These are phyloP conservation scores for Epirrhoe tristata DNA, from an alignment of 2,888 invertebrate species.

Conservation along the genomic window DNA sequence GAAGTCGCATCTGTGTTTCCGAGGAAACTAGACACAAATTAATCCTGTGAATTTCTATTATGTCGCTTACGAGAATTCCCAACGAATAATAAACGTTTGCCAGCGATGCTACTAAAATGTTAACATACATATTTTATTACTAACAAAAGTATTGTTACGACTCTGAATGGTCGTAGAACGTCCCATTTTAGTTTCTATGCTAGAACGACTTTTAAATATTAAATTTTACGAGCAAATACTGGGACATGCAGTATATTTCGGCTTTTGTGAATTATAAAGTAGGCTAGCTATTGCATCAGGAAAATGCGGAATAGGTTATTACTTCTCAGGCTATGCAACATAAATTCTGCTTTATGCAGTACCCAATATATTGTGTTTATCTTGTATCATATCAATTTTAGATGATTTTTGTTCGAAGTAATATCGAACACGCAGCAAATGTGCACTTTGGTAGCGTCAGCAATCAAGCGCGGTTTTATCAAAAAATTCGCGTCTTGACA, in stretches of 20 bases:
- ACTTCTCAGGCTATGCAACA: neutral
- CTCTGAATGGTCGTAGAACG: slow-evolving; percentile 31
- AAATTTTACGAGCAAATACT: slow-evolving; percentile 49
- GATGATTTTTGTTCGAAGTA: no score
- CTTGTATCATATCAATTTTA: no score
- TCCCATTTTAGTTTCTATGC: slow-evolving; percentile 35
- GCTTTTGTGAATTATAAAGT: slow-evolving; percentile 49
- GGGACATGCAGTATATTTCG: slow-evolving; percentile 47
- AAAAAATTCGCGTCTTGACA: no score
- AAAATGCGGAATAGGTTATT: slow-evolving; percentile 6
- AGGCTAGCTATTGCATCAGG: slow-evolving; percentile 12
- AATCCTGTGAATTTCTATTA: neutral
- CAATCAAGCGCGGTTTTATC: no score
- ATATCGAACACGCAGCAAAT: no score
- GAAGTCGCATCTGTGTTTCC: neutral
- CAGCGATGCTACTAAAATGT: slow-evolving; percentile 14
- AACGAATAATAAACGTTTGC: slow-evolving; percentile 5
- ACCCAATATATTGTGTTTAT: no score
- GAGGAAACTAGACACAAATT: neutral
- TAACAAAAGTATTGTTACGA: slow-evolving; percentile 28
- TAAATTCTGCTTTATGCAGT: no score
- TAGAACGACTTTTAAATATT: slow-evolving; percentile 47
- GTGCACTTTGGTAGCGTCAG: no score
- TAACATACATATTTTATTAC: slow-evolving; percentile 27
- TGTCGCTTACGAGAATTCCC: neutral